Evolutionary conservation across 2,113 vertebrate species (phyloP).

Genomic region (Corydoras maculifer): DNA sequence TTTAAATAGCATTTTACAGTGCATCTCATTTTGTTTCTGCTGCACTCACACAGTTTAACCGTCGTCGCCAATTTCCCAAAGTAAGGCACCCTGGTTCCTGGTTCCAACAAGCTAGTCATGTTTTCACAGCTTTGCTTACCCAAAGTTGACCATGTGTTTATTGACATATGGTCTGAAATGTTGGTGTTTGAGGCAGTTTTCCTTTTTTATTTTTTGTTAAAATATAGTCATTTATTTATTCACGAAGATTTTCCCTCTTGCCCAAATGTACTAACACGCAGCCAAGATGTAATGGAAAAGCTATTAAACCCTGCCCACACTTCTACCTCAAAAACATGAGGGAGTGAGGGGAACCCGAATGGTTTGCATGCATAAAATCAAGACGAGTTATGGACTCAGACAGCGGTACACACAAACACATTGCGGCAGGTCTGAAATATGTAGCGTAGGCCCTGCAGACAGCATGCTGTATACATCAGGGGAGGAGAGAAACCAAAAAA

Average conservation of each 20-base stretch:
- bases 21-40: too few species aligned
- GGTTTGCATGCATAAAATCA: constrained; percentile 27
- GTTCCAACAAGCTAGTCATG: too few species aligned
- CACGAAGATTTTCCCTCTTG: neutral
- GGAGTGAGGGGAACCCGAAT: neutral
- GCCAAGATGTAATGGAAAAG: too few species aligned
- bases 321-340: neutral
- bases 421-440: constrained; percentile 68
- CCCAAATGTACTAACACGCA: too few species aligned
- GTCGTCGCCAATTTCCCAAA: too few species aligned
- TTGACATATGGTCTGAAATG: too few species aligned
- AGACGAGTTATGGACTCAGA: constrained; percentile 46
- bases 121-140: too few species aligned
- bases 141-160: too few species aligned
- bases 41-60: too few species aligned
- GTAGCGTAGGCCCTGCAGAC: constrained; percentile 63
- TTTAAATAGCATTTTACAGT: too few species aligned
- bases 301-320: too few species aligned
- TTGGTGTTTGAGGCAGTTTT: neutral
- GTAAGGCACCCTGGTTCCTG: too few species aligned
- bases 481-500: constrained; percentile 63
- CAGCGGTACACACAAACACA: constrained; percentile 66
- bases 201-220: neutral
- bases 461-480: constrained; percentile 63
- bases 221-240: neutral